phyloP scores from a whole-genome alignment of 2,113 vertebrate genomes.

The Rana temporaria region DNA sequence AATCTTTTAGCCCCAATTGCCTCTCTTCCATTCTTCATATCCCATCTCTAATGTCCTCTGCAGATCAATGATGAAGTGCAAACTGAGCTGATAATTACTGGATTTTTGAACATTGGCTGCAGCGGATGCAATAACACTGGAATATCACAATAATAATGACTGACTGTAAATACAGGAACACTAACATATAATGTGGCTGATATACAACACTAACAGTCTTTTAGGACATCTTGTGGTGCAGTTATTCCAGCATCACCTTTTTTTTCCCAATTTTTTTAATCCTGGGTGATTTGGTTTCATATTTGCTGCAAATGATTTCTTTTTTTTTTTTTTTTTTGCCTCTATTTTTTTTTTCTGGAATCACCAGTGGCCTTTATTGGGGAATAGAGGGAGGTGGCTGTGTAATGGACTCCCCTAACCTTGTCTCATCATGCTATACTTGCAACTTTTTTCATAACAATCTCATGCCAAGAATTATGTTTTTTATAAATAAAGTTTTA shows the following conservation, averaged over 20 bases:
- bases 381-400: constrained; percentile 7
- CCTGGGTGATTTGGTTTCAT: constrained; percentile 42
- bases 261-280: background rate
- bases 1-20: constrained; percentile 24
- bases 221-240: constrained; percentile 18
- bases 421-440: constrained; percentile 9
- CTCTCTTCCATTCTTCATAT: constrained; percentile 9
- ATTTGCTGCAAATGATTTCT: constrained; percentile 34
- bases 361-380: constrained; percentile 48
- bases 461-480: constrained; percentile 49
- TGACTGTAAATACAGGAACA: constrained; percentile 42
- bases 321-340: constrained; percentile 8
- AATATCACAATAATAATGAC: constrained; percentile 35
- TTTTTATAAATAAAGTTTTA: constrained; percentile 55
- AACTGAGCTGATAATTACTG: constrained; percentile 3
- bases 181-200: constrained; percentile 35
- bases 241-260: constrained; percentile 6
- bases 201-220: constrained; percentile 45
- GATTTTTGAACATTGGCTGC: constrained; percentile 1
- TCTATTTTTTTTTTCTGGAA: constrained; percentile 8
- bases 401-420: constrained; percentile 9
- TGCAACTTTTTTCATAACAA: constrained; percentile 46
- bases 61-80: constrained; percentile 19
- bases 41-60: constrained; percentile 23
- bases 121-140: constrained; percentile 47